Conservation (phyloP, 2,797 vertebrate species). For the Siniperca obscura region DNA sequence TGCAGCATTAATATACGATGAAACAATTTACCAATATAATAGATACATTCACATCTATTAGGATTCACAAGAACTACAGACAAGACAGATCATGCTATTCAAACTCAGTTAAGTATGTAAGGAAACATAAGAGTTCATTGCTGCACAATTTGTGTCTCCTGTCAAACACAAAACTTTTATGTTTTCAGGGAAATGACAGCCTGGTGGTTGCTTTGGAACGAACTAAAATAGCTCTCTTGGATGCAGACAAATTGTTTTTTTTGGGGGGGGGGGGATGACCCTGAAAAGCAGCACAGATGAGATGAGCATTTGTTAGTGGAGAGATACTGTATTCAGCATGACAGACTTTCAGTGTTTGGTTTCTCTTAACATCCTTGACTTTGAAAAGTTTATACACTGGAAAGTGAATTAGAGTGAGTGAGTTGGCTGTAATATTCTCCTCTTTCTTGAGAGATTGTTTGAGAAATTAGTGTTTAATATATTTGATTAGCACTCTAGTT, state of each 20-base stretch:
- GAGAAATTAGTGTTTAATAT: conserved; percentile 6
- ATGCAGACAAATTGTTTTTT: conserved; percentile 25
- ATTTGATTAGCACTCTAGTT: conserved; percentile 35
- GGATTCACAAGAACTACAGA: background rate
- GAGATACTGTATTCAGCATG: conserved; percentile 3
- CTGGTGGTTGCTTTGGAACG: conserved; percentile 17
- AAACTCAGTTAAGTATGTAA: background rate
- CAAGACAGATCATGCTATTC: background rate
- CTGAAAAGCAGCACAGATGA: conserved; percentile 12
- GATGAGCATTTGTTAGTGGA: conserved; percentile 5
- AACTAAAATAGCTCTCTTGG: conserved; percentile 29
- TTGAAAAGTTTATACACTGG: conserved; percentile 21
- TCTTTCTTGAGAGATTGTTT: conserved; percentile 8
- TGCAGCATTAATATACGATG: background rate
- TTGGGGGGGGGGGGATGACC: background rate
- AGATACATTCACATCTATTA: background rate
- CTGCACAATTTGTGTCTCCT: background rate
- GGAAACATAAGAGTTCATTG: background rate
- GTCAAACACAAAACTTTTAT: background rate
- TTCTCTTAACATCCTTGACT: conserved; percentile 23
- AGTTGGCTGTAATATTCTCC: background rate
- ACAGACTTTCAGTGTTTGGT: conserved; percentile 2
- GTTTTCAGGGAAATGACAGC: conserved; percentile 31
- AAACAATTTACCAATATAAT: background rate
- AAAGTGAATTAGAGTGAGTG: conserved; percentile 23